Percentiles rank a stretch among this genome's conserved stretches.
These are phyloP conservation scores for Thrips palmi DNA, from an alignment of 1,140 invertebrate species.

Conservation along the genomic window DNA sequence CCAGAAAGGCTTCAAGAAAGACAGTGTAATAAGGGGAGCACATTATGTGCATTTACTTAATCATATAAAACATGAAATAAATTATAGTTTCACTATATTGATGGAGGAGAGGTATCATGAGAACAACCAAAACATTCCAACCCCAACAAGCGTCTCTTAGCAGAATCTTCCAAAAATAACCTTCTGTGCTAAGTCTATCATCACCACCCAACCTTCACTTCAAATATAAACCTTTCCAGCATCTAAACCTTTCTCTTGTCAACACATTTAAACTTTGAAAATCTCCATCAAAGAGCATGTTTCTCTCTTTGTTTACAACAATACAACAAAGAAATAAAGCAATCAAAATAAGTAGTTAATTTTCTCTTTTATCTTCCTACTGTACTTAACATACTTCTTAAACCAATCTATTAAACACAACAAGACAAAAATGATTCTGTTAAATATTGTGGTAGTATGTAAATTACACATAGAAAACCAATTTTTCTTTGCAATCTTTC, in stretches of 20 bases:
- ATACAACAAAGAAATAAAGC: slow-evolving; percentile 12
- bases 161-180: no score
- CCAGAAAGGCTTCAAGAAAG: no score
- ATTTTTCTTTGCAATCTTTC: neutral
- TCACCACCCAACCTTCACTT: no score
- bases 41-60: no score
- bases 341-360: slow-evolving; percentile 9
- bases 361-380: slow-evolving; percentile 7
- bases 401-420: neutral
- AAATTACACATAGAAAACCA: neutral
- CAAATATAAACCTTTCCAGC: no score
- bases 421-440: neutral
- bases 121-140: no score
- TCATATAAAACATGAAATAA: no score
- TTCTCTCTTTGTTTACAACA: slow-evolving; percentile 5
- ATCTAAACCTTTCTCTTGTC: slow-evolving; percentile 3
- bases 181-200: no score
- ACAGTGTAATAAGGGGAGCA: no score
- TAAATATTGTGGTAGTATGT: neutral
- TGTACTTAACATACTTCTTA: neutral
- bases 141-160: no score
- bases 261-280: slow-evolving; percentile 11
- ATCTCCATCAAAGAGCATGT: slow-evolving; percentile 7
- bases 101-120: no score
- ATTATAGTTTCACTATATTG: no score